Percentiles rank a stretch among this genome's conserved stretches.
These are phyloP conservation scores for Arbacia lixula DNA, from an alignment of 53 echinoderm and acorn worm species.

Conservation along the genomic window DNA sequence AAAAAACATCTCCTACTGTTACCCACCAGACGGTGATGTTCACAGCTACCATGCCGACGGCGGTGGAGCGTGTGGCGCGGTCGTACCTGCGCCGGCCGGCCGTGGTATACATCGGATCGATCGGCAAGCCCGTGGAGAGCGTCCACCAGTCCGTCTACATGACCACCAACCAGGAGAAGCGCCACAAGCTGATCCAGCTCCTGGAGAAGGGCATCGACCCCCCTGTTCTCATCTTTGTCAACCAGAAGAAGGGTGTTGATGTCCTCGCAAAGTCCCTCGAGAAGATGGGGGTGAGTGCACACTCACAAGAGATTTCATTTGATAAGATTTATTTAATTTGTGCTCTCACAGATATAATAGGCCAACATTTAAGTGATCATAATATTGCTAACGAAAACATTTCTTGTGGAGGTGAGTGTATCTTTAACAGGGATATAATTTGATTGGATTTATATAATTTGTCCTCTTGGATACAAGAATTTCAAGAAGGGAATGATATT, in stretches of 20 bases:
- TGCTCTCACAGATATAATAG: no score
- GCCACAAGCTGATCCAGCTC: conserved; percentile 85
- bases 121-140: conserved; percentile 91
- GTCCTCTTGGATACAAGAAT: no score
- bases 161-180: conserved; percentile 91
- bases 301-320: no score
- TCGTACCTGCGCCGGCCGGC: conserved; percentile 89
- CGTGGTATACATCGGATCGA: conserved; percentile 94
- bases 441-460: no score
- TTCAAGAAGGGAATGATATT: no score
- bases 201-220: conserved; percentile 92
- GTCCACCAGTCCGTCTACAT: conserved; percentile 91
- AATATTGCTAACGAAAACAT: no score
- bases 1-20: neutral
- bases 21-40: conserved; percentile 95
- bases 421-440: no score
- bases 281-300: conserved; percentile 99
- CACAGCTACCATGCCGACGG: conserved; percentile 98
- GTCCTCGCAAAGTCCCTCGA: conserved; percentile 96
- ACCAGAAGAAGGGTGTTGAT: conserved; percentile 99
- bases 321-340: no score
- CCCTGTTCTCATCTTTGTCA: conserved; percentile 97
- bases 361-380: no score
- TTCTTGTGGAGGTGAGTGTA: no score
- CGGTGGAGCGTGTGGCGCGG: conserved; percentile 94